Percentiles rank a stretch among this genome's conserved stretches.
Evolutionary conservation across 2,113 vertebrate genomes (phyloP).

Genomic region (Perccottus glenii): DNA sequence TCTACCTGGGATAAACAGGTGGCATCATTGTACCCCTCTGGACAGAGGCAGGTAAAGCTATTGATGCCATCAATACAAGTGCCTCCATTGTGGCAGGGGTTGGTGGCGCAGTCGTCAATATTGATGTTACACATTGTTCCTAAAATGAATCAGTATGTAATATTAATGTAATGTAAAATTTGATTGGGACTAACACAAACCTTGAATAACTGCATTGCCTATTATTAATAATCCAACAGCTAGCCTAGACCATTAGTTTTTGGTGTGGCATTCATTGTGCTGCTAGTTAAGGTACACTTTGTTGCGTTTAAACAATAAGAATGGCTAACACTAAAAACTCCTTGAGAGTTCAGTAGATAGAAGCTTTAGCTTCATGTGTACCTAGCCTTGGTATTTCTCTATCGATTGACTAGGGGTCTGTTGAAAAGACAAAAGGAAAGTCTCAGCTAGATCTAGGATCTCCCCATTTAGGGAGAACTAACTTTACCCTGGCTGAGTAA

Average conservation of each 20-base stretch:
- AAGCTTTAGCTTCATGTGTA: constrained; percentile 42
- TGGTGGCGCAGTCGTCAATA: constrained; percentile 87
- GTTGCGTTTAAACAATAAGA: constrained; percentile 38
- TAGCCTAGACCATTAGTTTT: constrained; percentile 18
- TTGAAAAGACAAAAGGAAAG: constrained; percentile 61
- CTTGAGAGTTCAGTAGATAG: constrained; percentile 43
- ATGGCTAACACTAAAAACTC: constrained; percentile 26
- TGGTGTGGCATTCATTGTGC: constrained; percentile 36
- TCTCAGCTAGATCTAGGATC: constrained; percentile 56
- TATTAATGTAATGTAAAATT: too few species aligned
- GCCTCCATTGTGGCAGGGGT: constrained; percentile 92
- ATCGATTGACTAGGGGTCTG: constrained; percentile 55
- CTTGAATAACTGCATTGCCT: constrained; percentile 24
- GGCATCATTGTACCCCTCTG: constrained; percentile 89
- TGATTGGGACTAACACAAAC: background rate
- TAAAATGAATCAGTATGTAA: constrained; percentile 53
- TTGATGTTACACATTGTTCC: constrained; percentile 92
- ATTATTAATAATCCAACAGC: constrained; percentile 15
- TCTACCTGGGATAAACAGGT: constrained; percentile 93
- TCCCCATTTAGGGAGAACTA: constrained; percentile 46
- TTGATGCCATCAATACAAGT: constrained; percentile 89
- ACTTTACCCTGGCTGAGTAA: constrained; percentile 67
- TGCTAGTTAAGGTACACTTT: constrained; percentile 36
- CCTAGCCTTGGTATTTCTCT: constrained; percentile 39
- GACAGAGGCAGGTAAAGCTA: constrained; percentile 89